phyloP scores from a whole-genome alignment of 2,797 vertebrate genomes.

The Neopelma chrysocephalum region DNA sequence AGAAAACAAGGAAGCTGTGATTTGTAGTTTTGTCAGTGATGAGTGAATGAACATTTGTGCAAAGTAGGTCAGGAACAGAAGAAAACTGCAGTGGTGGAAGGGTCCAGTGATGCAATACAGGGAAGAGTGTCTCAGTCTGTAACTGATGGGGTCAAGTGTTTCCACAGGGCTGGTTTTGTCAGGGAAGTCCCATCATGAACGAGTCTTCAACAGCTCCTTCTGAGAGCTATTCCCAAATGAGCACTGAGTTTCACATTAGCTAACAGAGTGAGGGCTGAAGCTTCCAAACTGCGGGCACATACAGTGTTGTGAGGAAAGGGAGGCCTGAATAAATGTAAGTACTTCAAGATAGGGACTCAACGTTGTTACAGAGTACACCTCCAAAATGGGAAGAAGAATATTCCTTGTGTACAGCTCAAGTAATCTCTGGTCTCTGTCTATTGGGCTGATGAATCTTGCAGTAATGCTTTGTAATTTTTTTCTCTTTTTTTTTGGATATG shows the following conservation, averaged over 20 bases:
- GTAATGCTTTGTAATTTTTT: not conserved
- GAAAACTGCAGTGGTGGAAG: not conserved
- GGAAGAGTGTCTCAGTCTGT: not conserved
- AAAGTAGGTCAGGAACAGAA: not conserved
- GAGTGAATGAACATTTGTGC: not conserved
- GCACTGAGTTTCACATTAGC: fast-evolving
- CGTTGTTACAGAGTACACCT: not conserved
- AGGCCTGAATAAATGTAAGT: not conserved
- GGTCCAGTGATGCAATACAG: not conserved
- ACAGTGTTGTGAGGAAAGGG: not conserved
- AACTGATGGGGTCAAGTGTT: not conserved
- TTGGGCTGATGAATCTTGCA: not conserved
- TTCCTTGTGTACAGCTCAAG: not conserved
- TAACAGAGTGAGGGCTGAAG: not conserved
- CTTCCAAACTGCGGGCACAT: not conserved
- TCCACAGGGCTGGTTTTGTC: not conserved
- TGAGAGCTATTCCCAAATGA: not conserved
- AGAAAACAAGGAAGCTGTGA: not conserved
- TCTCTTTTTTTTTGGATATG: not conserved
- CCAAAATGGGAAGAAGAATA: constrained; percentile 29
- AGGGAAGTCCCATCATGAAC: fast-evolving
- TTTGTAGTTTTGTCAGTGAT: not conserved
- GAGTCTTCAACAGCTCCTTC: not conserved
- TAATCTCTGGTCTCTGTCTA: not conserved
- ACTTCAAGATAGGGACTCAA: not conserved